Evolutionary conservation across 2,888 invertebrate genomes (phyloP), one percentile per base, ranked within the genome.

Genomic region (Tubulanus polymorphus): DNA sequence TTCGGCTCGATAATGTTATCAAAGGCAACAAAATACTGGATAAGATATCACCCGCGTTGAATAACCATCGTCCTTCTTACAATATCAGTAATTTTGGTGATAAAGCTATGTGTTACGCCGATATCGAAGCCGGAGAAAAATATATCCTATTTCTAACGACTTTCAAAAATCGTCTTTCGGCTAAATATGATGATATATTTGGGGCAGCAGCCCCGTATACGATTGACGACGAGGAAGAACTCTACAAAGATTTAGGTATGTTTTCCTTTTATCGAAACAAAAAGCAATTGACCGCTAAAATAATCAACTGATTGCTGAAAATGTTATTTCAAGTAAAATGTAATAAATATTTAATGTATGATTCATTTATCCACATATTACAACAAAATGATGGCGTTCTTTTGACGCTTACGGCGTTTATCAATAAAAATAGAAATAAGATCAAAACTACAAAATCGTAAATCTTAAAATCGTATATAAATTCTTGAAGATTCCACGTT

Each of bases 181-280:
- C 74, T 3, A 73, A 74, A 58, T 76, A 76, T 60, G 76, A 78
- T 56, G 78, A 78, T 58, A 68, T 76, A 23, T 76, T 76, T 55
- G 76, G 76, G 10, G 76, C 76, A 2, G 68, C 67, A 0, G 65
- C 67, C 2, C 64, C 68, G 29, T 70, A 63, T 53, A 67, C 68
- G 1, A 61, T 64, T 26, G 62, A 63, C 1, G 71, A 66, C 47
- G 74, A 72, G 50, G 62, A 67, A 30, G 64, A 70, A 54, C 65
- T 75, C 1, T 51, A 71, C 18, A 62, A 63, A 37, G 71, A 71
- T 46, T 54, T 73, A 50, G 75, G 77, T 77, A 56, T 68, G 70
- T 63, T 20, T 8, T n/a, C n/a, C n/a, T n/a, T n/a, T n/a, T n/a
- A n/a, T n/a, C n/a, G n/a, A n/a, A n/a, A n/a, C n/a, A n/a, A n/a